Percentiles rank a stretch among this genome's conserved stretches.
Evolutionary conservation across 2,888 invertebrate genomes (phyloP).

Genomic region (Callimorpha dominula): DNA sequence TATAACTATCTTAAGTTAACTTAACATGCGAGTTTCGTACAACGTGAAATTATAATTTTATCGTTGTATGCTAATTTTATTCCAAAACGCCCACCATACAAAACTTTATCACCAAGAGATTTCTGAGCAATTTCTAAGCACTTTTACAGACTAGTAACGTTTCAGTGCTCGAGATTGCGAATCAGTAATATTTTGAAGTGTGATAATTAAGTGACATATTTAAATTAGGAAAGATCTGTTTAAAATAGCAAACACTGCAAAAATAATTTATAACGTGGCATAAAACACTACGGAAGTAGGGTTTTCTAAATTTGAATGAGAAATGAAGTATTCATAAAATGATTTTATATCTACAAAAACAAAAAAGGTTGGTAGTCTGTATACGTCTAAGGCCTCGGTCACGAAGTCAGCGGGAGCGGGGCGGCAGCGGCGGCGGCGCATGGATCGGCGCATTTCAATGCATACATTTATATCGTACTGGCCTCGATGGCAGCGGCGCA

Average conservation of each 20-base stretch:
- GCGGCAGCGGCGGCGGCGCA: too few relatives aligned
- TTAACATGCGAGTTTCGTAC: slow-evolving; percentile 19
- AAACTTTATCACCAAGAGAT: neutral
- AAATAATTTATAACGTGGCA: too few relatives aligned
- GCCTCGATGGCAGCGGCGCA: too few relatives aligned
- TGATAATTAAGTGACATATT: neutral
- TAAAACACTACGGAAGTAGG: neutral
- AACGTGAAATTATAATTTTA: slow-evolving; percentile 1
- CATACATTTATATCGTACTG: too few relatives aligned
- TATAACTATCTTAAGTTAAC: neutral
- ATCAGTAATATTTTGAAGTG: neutral
- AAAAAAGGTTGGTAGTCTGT: slow-evolving; percentile 20
- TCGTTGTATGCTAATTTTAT: neutral
- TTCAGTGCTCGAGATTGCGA: neutral
- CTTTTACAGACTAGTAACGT: slow-evolving; percentile 14
- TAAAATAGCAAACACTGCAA: too few relatives aligned
- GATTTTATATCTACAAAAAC: neutral
- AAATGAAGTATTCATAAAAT: neutral
- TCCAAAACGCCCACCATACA: slow-evolving; percentile 10
- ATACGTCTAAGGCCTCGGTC: too few relatives aligned
- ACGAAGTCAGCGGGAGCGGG: too few relatives aligned
- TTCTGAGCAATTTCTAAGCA: neutral
- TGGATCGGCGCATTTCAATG: too few relatives aligned
- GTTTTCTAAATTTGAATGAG: neutral
- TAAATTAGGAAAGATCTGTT: too few relatives aligned